Conservation (phyloP, 2,113 vertebrate genomes). For the Callorhinus ursinus region DNA sequence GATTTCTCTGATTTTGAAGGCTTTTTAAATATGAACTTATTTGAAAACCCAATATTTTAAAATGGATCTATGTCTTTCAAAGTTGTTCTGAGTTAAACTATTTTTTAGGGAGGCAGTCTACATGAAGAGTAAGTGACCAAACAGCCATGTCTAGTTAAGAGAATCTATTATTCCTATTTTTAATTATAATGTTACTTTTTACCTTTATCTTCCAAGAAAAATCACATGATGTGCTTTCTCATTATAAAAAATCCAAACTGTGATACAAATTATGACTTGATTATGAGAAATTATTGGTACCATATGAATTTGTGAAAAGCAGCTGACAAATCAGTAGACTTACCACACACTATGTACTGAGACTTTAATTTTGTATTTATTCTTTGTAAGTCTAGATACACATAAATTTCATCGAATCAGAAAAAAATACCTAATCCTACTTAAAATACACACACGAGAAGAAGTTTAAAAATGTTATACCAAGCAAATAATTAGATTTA, state of each 20-base stretch:
- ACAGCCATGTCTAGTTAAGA: background rate
- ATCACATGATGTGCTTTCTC: conserved; percentile 49
- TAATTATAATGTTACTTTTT: background rate
- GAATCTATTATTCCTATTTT: conserved; percentile 21
- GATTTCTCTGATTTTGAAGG: background rate
- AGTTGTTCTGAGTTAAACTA: background rate
- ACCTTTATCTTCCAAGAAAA: conserved; percentile 51
- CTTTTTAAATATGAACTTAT: conserved; percentile 3
- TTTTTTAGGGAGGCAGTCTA: conserved; percentile 43
- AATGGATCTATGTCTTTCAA: background rate
- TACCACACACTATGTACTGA: background rate
- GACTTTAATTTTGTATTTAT: background rate
- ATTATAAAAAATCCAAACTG: conserved; percentile 42
- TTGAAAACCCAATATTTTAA: background rate
- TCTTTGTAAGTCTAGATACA: background rate
- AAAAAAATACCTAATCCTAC: background rate
- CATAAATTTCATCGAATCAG: background rate
- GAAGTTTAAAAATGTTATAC: background rate
- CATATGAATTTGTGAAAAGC: background rate
- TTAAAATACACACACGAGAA: background rate
- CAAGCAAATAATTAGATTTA: background rate
- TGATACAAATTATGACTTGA: conserved; percentile 26
- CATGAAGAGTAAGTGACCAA: background rate
- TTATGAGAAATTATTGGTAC: conserved; percentile 39
- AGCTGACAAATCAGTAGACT: background rate